phyloP scores from a whole-genome alignment of 2,888 invertebrate species.

The Cancer borealis region DNA sequence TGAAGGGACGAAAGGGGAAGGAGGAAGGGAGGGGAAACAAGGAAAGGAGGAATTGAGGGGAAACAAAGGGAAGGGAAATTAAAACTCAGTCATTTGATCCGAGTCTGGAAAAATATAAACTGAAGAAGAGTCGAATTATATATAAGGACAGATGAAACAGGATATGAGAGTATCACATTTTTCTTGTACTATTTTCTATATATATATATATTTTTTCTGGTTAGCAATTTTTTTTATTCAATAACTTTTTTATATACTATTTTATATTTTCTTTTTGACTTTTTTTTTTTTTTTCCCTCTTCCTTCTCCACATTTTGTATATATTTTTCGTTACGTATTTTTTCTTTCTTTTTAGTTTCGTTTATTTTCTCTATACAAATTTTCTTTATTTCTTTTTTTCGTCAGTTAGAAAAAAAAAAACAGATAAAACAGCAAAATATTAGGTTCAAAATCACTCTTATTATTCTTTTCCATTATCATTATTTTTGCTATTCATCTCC shows the following conservation, averaged over 20 bases:
- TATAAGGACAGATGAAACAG: neutral
- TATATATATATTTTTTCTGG: neutral
- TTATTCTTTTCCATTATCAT: neutral
- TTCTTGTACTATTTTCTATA: neutral
- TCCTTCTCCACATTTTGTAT: neutral
- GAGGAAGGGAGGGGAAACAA: no score
- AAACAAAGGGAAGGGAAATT: neutral
- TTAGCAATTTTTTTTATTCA: neutral
- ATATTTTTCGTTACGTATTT: neutral
- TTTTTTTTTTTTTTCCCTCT: no score
- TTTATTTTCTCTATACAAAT: neutral
- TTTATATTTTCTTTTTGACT: no score
- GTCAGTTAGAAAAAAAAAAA: neutral
- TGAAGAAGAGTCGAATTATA: neutral
- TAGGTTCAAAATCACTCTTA: neutral
- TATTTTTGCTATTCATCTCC: neutral
- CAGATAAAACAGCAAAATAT: neutral
- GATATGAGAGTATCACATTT: neutral
- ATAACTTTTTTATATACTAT: no score
- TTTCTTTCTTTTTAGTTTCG: neutral
- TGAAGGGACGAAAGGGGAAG: no score
- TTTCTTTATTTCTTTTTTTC: neutral
- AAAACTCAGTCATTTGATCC: neutral
- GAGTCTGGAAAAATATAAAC: neutral
- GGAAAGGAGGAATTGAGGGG: no score